Evolutionary conservation across 2,888 invertebrate species (phyloP), one percentile per base, ranked within the genome.

Genomic region (Hemaris fuciformis): DNA sequence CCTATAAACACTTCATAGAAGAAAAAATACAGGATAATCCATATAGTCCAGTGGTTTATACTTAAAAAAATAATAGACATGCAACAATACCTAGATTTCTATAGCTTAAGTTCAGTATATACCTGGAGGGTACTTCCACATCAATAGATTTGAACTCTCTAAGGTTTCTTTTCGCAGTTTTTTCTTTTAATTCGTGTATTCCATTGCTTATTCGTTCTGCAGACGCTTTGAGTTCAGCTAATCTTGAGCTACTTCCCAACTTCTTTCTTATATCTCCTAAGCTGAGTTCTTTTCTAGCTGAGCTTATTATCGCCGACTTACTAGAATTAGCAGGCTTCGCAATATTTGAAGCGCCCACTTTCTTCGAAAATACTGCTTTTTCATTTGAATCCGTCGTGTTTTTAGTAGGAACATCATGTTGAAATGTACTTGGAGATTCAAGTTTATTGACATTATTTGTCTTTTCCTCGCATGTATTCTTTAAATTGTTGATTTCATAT

Each of bases 61-160:
- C n/a, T n/a, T n/a, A n/a, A n/a, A n/a, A n/a, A n/a, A n/a, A n/a
- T n/a, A n/a, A n/a, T n/a, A n/a, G n/a, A n/a, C n/a, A n/a, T 2
- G 42, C n/a, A 42, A 18, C 18, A 6, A 3, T 13, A 13, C 1
- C 20, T 18, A 34, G 10, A 13, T 18, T 56, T 31, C 31, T 5
- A 15, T 6, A n/a, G 34, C 57, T 25, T n/a, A 46, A 18, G 43
- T 62, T 10, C 20, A 58, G 59, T 42, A 68, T 70, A 64, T 72
- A 96, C 96, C 97, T 97, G 67, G 94, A 88, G 64, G 95, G 94
- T 77, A 97, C 94, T 91, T 96, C 96, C 81, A 97, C 87, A 87
- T 96, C 94, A 79, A 97, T 95, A 43, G 94, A 94, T 72, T 95
- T 94, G 75, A 97, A 97, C 77, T 94, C 93, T 79, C 95, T 93